Conservation (phyloP, 2,113 vertebrate species). For the Pygoscelis adeliae region DNA sequence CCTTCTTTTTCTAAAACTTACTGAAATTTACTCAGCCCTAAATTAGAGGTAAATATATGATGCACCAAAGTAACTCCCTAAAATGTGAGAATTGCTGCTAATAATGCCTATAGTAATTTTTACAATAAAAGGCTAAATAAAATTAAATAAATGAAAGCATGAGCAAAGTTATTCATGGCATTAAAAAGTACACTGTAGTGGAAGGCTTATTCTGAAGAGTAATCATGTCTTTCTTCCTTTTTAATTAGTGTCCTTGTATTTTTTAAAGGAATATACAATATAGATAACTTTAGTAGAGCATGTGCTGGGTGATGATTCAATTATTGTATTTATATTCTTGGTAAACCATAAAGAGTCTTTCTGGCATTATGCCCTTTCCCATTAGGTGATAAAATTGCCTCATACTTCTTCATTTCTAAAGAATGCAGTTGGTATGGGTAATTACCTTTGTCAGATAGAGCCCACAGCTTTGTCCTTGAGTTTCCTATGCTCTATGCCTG, state of each 20-base stretch:
- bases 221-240: conserved; percentile 25
- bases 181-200: conserved; percentile 3
- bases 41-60: conserved; percentile 67
- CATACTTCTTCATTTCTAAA: conserved; percentile 64
- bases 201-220: conserved; percentile 36
- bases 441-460: conserved; percentile 50
- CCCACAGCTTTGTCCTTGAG: conserved; percentile 59
- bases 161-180: not conserved
- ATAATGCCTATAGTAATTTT: conserved; percentile 36
- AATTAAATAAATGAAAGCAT: conserved; percentile 25
- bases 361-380: conserved; percentile 62
- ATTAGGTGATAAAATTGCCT: conserved; percentile 67
- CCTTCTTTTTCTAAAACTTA: conserved; percentile 23
- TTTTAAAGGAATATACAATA: conserved; percentile 39
- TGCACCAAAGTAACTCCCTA: conserved; percentile 50
- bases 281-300: not conserved
- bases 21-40: conserved; percentile 56
- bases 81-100: conserved; percentile 60
- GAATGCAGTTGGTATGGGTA: conserved; percentile 14
- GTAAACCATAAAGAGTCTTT: conserved; percentile 56
- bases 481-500: not conserved
- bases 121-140: conserved; percentile 41
- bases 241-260: conserved; percentile 25
- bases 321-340: conserved; percentile 52
- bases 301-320: conserved; percentile 35